These are phyloP conservation scores for Pterostichus niger DNA, from an alignment of 2,888 invertebrate genomes.

Conservation along the genomic window DNA sequence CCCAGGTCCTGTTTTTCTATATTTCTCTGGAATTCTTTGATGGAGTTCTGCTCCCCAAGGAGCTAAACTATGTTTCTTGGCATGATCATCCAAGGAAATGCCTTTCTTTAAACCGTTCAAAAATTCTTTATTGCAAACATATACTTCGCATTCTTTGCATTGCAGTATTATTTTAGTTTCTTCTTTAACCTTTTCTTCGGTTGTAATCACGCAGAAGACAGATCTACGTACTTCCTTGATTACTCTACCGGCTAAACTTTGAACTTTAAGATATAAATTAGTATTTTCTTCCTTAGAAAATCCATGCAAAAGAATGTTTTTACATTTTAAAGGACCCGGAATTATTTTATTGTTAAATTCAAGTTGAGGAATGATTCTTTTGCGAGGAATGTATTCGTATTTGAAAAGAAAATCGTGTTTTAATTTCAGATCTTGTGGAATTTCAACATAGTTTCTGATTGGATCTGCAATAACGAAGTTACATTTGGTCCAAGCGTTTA, in stretches of 20 bases:
- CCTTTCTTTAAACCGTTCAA: not conserved
- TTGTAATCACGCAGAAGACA: conserved; percentile 57
- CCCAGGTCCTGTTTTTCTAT: not conserved
- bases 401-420: conserved; percentile 42
- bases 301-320: conserved; percentile 49
- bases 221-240: conserved; percentile 45
- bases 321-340: conserved; percentile 42
- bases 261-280: conserved; percentile 27
- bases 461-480: conserved; percentile 9
- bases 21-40: conserved; percentile 49
- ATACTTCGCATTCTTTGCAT: conserved; percentile 32
- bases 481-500: conserved; percentile 49
- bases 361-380: not conserved
- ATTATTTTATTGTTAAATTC: not conserved
- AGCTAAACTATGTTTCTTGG: conserved; percentile 36
- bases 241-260: conserved; percentile 49
- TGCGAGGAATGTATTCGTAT: conserved; percentile 46
- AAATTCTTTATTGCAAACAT: conserved; percentile 56
- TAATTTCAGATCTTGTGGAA: conserved; percentile 55
- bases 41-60: conserved; percentile 58
- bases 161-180: conserved; percentile 24
- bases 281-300: conserved; percentile 37
- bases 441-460: conserved; percentile 10
- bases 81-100: not conserved
- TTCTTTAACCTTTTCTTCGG: conserved; percentile 35